These are phyloP conservation scores for Glaucidium brasilianum DNA, from an alignment of 2,113 vertebrate species.

Conservation along the genomic window DNA sequence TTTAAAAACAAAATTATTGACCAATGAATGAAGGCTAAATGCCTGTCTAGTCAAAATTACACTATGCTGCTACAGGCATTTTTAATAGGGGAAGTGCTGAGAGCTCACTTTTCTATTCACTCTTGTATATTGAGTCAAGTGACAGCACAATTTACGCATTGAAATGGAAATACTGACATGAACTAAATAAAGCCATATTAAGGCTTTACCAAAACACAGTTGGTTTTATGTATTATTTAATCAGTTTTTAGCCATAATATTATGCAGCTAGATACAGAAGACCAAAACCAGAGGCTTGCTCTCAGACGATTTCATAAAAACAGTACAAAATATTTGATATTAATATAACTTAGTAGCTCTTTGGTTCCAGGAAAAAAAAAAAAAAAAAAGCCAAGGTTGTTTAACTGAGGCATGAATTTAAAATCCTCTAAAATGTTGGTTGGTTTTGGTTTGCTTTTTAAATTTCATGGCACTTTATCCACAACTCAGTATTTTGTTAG, in stretches of 20 bases:
- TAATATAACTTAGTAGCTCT: neutral
- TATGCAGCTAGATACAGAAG: neutral
- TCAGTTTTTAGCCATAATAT: neutral
- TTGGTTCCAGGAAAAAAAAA: neutral
- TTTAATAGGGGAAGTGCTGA: neutral
- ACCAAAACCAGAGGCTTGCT: neutral
- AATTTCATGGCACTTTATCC: neutral
- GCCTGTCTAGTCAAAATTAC: neutral
- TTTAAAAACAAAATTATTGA: neutral
- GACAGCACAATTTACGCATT: neutral
- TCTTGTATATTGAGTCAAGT: neutral
- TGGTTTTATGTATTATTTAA: neutral
- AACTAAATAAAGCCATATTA: neutral
- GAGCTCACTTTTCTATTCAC: neutral
- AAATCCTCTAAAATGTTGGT: neutral
- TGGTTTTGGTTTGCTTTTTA: neutral
- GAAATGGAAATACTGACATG: neutral
- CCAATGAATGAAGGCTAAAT: neutral
- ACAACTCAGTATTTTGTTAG: neutral
- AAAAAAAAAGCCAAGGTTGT: neutral
- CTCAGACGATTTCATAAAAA: neutral
- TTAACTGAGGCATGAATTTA: neutral
- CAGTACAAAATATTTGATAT: neutral
- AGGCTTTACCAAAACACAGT: fast-evolving
- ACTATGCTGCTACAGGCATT: neutral